Percentiles rank a stretch among this genome's conserved stretches.
phyloP scores from a whole-genome alignment of 2,888 invertebrate species.

The Drosophila eohydei region DNA sequence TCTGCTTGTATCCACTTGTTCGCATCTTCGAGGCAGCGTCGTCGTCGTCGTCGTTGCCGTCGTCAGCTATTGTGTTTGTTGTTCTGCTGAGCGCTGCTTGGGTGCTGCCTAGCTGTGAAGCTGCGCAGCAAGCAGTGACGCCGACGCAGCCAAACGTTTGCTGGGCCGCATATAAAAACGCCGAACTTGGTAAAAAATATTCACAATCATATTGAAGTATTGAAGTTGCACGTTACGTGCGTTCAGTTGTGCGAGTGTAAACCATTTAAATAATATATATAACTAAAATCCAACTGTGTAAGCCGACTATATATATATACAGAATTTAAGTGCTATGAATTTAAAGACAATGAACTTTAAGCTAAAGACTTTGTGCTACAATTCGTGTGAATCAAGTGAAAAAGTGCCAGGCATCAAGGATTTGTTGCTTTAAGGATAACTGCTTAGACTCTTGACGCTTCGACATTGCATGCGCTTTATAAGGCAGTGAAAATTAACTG shows the following conservation, averaged over 20 bases:
- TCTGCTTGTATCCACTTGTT: conserved; percentile 70
- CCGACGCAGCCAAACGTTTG: conserved; percentile 45
- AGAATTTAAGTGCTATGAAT: background rate
- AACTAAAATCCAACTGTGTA: conserved; percentile 28
- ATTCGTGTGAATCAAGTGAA: conserved; percentile 28
- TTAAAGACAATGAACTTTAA: conserved; percentile 36
- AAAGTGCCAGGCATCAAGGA: conserved; percentile 42
- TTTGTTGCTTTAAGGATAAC: conserved; percentile 22
- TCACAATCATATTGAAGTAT: conserved; percentile 78
- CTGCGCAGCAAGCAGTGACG: conserved; percentile 42
- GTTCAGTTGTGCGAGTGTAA: conserved; percentile 48
- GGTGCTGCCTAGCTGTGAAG: conserved; percentile 36
- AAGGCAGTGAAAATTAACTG: conserved; percentile 45
- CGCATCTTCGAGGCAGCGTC: conserved; percentile 55
- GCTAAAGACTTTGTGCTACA: conserved; percentile 34
- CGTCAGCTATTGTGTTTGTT: conserved; percentile 42
- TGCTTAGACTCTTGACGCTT: background rate
- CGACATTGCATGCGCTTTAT: background rate
- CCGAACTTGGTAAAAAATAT: conserved; percentile 72
- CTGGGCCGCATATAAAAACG: conserved; percentile 76
- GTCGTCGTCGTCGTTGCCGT: conserved; percentile 12
- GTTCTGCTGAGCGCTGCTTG: conserved; percentile 28
- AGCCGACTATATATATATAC: conserved; percentile 16
- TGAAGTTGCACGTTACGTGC: conserved; percentile 65
- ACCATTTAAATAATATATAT: conserved; percentile 13